Conservation (phyloP, 2,113 vertebrate genomes). For the Forbesichthys papilliferus region DNA sequence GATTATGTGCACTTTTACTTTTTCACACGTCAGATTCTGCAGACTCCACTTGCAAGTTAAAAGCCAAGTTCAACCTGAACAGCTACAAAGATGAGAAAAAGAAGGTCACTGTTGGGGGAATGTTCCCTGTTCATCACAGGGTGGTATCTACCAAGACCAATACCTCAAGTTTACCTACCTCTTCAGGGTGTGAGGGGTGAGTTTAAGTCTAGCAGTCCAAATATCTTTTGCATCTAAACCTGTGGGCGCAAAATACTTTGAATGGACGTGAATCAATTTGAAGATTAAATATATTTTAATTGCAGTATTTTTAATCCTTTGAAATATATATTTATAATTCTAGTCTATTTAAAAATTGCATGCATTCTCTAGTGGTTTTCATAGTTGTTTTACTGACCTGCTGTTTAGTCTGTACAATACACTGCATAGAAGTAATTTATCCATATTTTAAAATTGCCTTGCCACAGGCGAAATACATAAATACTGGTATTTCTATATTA, state of each 20-base stretch:
- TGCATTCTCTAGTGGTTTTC: neutral
- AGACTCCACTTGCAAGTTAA: slow-evolving; percentile 67
- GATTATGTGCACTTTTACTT: slow-evolving; percentile 49
- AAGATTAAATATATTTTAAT: too few species aligned
- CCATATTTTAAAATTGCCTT: too few species aligned
- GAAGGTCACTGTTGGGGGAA: slow-evolving; percentile 78
- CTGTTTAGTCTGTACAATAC: neutral
- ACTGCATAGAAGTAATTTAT: neutral
- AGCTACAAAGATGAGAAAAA: slow-evolving; percentile 81
- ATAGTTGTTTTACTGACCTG: neutral
- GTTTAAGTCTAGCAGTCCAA: slow-evolving; percentile 20
- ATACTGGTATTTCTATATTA: too few species aligned
- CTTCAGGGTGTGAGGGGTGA: slow-evolving; percentile 82
- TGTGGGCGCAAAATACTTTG: too few species aligned
- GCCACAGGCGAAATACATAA: too few species aligned
- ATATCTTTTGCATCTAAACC: too few species aligned
- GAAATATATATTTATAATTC: neutral
- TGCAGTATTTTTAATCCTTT: too few species aligned
- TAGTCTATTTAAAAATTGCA: neutral
- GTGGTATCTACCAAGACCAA: slow-evolving; percentile 70
- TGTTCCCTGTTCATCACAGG: slow-evolving; percentile 82
- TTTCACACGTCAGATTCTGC: slow-evolving; percentile 23
- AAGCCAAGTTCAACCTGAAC: slow-evolving; percentile 76
- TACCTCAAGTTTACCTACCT: slow-evolving; percentile 73
- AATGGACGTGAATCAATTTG: too few species aligned